Evolutionary conservation across 2,113 vertebrate species (phyloP).

Genomic region (Raja brachyura): DNA sequence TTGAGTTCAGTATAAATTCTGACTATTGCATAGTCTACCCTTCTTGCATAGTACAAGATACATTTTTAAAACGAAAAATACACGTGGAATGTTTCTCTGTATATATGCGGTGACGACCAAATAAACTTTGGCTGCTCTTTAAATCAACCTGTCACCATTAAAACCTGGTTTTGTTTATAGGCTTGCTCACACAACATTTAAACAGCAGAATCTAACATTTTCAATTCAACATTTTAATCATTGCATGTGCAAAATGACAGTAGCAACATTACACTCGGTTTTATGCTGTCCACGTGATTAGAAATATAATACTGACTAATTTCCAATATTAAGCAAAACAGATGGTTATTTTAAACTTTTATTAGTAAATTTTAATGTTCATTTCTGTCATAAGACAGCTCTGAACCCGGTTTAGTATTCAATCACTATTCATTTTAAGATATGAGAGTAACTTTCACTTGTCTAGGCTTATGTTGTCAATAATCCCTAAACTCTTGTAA

Average conservation of each 20-base stretch:
- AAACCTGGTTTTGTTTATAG: slow-evolving; percentile 22
- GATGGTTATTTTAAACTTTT: neutral
- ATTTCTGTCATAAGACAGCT: neutral
- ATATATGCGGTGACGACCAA: slow-evolving; percentile 33
- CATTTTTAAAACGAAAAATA: slow-evolving; percentile 23
- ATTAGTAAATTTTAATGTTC: neutral
- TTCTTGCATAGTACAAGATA: slow-evolving; percentile 35
- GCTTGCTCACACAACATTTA: neutral
- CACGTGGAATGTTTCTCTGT: slow-evolving; percentile 34
- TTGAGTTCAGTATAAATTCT: slow-evolving; percentile 32
- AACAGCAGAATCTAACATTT: neutral
- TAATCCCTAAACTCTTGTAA: neutral
- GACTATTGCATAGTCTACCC: slow-evolving; percentile 36
- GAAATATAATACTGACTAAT: neutral
- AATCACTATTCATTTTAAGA: neutral
- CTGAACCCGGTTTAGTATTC: neutral
- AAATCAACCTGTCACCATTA: slow-evolving; percentile 23
- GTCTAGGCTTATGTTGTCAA: neutral
- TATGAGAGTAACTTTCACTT: neutral
- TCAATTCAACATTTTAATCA: neutral
- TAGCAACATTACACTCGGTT: neutral
- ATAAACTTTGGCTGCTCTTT: slow-evolving; percentile 36
- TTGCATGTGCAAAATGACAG: neutral
- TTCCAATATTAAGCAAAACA: neutral
- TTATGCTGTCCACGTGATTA: no score